A percentile compares a stretch with the other conserved stretches of the same genome.
Evolutionary conservation across 1,140 invertebrate species (phyloP).

Genomic region (Zelostemma sp.): DNA sequence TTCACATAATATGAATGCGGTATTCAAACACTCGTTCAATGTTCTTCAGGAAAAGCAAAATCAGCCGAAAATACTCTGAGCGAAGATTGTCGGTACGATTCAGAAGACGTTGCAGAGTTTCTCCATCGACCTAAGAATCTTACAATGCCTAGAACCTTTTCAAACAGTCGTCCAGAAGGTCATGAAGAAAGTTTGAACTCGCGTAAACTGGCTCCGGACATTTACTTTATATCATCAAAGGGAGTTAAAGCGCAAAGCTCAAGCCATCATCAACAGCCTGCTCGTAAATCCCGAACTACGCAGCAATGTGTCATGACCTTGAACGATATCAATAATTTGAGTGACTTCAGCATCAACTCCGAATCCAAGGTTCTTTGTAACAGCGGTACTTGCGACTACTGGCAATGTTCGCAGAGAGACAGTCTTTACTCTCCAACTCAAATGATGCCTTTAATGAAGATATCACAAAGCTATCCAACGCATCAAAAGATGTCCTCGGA

Average conservation of each 20-base stretch:
- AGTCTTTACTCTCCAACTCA: constrained; percentile 61
- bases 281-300: constrained; percentile 57
- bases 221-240: constrained; percentile 70
- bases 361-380: constrained; percentile 67
- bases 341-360: constrained; percentile 50
- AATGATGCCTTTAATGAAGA: constrained; percentile 64
- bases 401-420: constrained; percentile 72
- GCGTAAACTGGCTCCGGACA: constrained; percentile 56
- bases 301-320: constrained; percentile 70
- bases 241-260: constrained; percentile 41
- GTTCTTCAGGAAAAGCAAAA: constrained; percentile 62
- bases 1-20: constrained; percentile 8
- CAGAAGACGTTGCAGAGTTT: constrained; percentile 72
- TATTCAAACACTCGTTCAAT: constrained; percentile 10
- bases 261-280: constrained; percentile 52
- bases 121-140: constrained; percentile 72
- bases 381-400: constrained; percentile 72
- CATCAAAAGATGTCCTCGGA: constrained; percentile 63
- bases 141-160: constrained; percentile 66
- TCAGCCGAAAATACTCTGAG: constrained; percentile 66
- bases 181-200: constrained; percentile 61
- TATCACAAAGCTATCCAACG: constrained; percentile 73
- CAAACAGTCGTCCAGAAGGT: constrained; percentile 66
- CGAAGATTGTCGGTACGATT: constrained; percentile 69
- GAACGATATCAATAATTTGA: constrained; percentile 45